Conservation (phyloP, 2,888 invertebrate genomes). For the Stenolophus ochropezus region DNA sequence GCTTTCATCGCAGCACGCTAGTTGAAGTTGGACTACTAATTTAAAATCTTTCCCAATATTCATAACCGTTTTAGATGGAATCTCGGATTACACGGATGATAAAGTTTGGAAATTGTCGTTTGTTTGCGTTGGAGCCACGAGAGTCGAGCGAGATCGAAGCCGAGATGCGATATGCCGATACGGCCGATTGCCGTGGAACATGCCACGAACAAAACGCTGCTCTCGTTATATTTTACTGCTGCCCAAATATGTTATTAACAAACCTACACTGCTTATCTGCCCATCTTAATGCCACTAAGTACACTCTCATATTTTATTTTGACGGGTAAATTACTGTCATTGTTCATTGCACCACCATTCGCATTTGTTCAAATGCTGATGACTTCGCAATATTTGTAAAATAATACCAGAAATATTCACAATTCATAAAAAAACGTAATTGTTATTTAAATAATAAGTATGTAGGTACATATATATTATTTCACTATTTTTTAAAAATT, state of each 20-base stretch:
- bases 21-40: slow-evolving; percentile 4
- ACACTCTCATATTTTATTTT: slow-evolving; percentile 23
- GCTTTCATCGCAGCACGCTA: neutral
- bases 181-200: slow-evolving; percentile 26
- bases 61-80: slow-evolving; percentile 57
- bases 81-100: slow-evolving; percentile 56
- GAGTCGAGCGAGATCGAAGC: neutral
- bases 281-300: slow-evolving; percentile 40
- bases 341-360: neutral
- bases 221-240: slow-evolving; percentile 48
- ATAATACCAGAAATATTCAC: too few relatives aligned
- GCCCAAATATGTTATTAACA: slow-evolving; percentile 50
- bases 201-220: slow-evolving; percentile 46
- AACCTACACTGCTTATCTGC: slow-evolving; percentile 36
- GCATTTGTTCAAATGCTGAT: neutral
- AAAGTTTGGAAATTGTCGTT: slow-evolving; percentile 54
- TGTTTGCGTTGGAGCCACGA: slow-evolving; percentile 38
- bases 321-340: slow-evolving; percentile 15
- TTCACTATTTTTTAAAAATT: too few relatives aligned
- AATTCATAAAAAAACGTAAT: too few relatives aligned
- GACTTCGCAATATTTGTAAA: neutral
- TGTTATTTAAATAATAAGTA: too few relatives aligned
- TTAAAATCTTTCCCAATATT: slow-evolving; percentile 54
- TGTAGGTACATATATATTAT: too few relatives aligned
- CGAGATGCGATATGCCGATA: neutral